These are phyloP conservation scores for Onchidella celtica DNA, from an alignment of 2,888 invertebrate genomes.

Conservation along the genomic window DNA sequence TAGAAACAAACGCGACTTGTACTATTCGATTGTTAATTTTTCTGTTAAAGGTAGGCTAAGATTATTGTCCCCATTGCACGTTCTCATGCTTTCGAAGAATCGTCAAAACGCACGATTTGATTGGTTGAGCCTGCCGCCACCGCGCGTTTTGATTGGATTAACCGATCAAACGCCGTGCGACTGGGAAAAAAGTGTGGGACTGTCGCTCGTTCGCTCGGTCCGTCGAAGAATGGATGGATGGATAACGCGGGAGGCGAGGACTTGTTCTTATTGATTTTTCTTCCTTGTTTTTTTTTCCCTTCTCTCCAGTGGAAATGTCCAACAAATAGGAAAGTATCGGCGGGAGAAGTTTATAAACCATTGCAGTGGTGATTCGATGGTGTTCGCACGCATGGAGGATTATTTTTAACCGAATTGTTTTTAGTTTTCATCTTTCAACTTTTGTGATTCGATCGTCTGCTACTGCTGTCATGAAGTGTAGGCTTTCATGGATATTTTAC, in stretches of 20 bases:
- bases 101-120: neutral
- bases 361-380: neutral
- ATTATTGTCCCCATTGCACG: neutral
- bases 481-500: neutral
- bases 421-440: neutral
- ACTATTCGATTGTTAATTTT: too few species aligned
- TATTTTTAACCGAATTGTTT: neutral
- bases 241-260: neutral
- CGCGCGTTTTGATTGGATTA: slow-evolving; percentile 31
- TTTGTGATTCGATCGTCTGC: neutral
- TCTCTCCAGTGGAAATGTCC: neutral
- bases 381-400: neutral
- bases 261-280: neutral
- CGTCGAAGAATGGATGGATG: neutral
- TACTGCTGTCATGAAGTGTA: neutral
- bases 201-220: neutral
- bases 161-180: neutral
- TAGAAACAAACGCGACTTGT: too few species aligned
- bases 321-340: neutral
- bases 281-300: neutral
- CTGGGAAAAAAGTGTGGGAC: neutral
- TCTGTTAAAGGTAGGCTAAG: too few species aligned
- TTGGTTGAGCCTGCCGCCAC: neutral
- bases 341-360: slow-evolving; percentile 12
- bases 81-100: neutral